Percentiles rank a stretch among this genome's conserved stretches.
Evolutionary conservation across 2,888 invertebrate species (phyloP).

Genomic region (Tolmerus cingulatus): DNA sequence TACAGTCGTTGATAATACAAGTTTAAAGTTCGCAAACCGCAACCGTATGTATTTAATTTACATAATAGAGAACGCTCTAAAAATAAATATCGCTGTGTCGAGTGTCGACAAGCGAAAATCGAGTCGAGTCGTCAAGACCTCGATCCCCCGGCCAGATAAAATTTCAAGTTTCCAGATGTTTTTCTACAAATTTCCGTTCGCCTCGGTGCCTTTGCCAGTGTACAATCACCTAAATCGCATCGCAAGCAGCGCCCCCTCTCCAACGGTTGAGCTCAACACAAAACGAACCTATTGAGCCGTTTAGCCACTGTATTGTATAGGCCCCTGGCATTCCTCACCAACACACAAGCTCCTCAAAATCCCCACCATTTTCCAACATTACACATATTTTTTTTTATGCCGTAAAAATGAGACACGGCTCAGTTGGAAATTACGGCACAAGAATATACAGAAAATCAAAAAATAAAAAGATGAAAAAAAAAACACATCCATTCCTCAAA

Average conservation of each 20-base stretch:
- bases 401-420: background rate
- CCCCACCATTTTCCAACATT: background rate
- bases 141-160: conserved; percentile 18
- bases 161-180: conserved; percentile 32
- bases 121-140: background rate
- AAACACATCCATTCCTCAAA: background rate
- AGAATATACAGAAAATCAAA: background rate
- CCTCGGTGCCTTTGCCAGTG: background rate
- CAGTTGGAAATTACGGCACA: background rate
- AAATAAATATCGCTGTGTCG: conserved; percentile 1
- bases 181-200: conserved; percentile 13
- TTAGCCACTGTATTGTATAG: background rate
- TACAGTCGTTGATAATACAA: background rate
- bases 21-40: background rate
- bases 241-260: conserved; percentile 7
- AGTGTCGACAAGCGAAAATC: background rate
- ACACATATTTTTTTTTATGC: background rate
- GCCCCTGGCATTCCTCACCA: conserved; percentile 21
- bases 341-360: conserved; percentile 14
- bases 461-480: background rate
- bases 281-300: conserved; percentile 2
- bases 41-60: background rate
- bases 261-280: background rate
- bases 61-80: conserved; percentile 14
- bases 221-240: conserved; percentile 7